Percentiles rank a stretch among this genome's conserved stretches.
These are phyloP conservation scores for Numenius phaeopus DNA, from an alignment of 2,797 vertebrate species.

Conservation along the genomic window DNA sequence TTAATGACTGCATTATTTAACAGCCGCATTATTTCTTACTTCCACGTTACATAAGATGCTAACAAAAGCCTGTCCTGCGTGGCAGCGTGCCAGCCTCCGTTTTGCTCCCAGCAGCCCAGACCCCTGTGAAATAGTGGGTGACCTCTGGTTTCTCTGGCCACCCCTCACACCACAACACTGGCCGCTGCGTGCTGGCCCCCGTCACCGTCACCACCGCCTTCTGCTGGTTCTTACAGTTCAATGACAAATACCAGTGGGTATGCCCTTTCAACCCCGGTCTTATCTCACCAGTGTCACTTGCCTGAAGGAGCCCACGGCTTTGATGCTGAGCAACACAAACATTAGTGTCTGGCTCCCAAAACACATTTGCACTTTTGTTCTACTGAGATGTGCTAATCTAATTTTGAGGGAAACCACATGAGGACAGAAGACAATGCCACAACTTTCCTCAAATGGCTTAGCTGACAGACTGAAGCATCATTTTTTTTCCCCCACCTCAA, in stretches of 20 bases:
- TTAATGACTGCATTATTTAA: slow-evolving; percentile 60
- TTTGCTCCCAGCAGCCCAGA: slow-evolving; percentile 35
- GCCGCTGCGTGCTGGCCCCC: neutral
- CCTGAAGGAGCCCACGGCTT: neutral
- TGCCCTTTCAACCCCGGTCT: neutral
- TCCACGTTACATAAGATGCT: slow-evolving; percentile 29
- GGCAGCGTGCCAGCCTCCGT: neutral
- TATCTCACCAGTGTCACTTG: neutral
- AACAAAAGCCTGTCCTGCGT: slow-evolving; percentile 56
- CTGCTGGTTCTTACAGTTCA: neutral
- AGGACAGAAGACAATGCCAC: neutral
- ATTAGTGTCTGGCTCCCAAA: neutral
- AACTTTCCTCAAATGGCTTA: neutral
- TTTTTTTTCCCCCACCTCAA: neutral
- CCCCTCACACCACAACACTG: slow-evolving; percentile 26
- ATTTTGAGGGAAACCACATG: neutral
- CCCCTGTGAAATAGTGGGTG: neutral
- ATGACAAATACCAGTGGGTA: neutral
- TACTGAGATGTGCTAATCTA: neutral
- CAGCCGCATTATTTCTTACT: slow-evolving; percentile 31
- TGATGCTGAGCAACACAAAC: neutral
- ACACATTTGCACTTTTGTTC: neutral
- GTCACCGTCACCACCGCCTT: fast-evolving
- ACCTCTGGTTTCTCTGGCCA: slow-evolving; percentile 49
- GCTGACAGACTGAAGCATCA: neutral